Percentiles rank a stretch among this genome's conserved stretches.
Conservation (phyloP, 2,888 invertebrate genomes). For the Agrotis ipsilon region DNA sequence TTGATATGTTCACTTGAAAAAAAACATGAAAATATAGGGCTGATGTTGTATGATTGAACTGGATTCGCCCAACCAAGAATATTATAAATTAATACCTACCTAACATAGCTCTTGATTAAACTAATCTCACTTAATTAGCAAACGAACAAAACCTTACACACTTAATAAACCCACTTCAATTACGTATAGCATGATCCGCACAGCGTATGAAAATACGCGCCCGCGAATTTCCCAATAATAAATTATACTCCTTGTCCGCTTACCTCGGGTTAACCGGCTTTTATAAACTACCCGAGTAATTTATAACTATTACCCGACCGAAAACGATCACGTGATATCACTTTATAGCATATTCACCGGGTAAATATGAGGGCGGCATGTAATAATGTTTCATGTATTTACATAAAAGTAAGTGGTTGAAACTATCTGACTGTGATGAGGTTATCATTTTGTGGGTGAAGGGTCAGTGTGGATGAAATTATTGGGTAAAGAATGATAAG, state of each 20-base stretch:
- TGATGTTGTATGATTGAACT: too few species aligned
- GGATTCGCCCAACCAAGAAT: background rate
- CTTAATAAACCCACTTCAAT: conserved; percentile 48
- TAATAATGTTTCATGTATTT: conserved; percentile 79
- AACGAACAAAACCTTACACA: conserved; percentile 12
- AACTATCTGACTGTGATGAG: conserved; percentile 45
- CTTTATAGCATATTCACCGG: conserved; percentile 89
- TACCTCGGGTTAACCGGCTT: conserved; percentile 91
- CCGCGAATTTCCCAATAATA: conserved; percentile 89
- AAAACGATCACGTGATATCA: conserved; percentile 91
- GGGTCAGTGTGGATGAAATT: conserved; percentile 27
- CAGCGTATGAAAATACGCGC: conserved; percentile 85
- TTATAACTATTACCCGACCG: conserved; percentile 90
- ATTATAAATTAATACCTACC: background rate
- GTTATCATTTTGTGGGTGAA: conserved; percentile 33
- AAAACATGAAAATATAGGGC: too few species aligned
- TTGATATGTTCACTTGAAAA: too few species aligned
- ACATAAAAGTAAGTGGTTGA: conserved; percentile 72
- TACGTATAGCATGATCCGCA: conserved; percentile 76
- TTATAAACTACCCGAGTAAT: conserved; percentile 91
- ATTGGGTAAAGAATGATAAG: conserved; percentile 18
- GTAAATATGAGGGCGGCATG: conserved; percentile 88
- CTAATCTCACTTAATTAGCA: conserved; percentile 1
- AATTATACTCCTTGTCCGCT: conserved; percentile 90
- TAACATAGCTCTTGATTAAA: background rate